Evolutionary conservation across 1,140 invertebrate genomes (phyloP), one percentile per base, ranked within the genome.

Genomic region (Bradynema listronoti): DNA sequence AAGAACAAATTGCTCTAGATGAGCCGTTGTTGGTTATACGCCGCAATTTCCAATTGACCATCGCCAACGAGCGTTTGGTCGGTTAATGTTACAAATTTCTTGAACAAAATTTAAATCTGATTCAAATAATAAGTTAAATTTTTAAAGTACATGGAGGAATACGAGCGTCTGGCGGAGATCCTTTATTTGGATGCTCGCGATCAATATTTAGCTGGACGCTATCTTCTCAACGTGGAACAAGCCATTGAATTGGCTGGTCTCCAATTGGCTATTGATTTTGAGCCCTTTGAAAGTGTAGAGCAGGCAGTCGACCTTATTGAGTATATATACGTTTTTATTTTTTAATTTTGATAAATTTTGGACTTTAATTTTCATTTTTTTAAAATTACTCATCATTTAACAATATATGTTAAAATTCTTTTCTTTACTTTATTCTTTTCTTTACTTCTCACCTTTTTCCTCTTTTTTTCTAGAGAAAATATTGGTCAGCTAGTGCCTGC

Each of bases 161-260:
- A 66, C 42, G 56, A 66, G 22, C 39, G 50, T 22, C 33, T 72
- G 45, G 34, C 65, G n/a, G 61, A 70, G 45, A 53, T 70, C 22
- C 42, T 70, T 4, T 70, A 71, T 58, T 43, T 72, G 19, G 57
- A 70, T 58, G 68, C 69, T 11, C 56, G 58, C 22, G 69, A 72
- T 24, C 43, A 67, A 43, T 71, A 67, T 45, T 30, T 70, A 19
- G 51, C 39, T 60, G 68, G 68, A n/a, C 33, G 65, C 19, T 72
- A 69, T 45, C 11, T 70, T 42, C 63, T 71, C 16, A 65, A 69
- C 34, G 43, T 64, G 19, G 60, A 64, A 22, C 46, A 33, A 4
- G 49, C 65, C 7, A 7, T 72, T 11, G 25, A 71, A 34, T 42
- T 70, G 30, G 69, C 68, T 33, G 68, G 61, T 9, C 29, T 70